Conservation (phyloP, 2,888 invertebrate genomes). For the Disparrhopalites patrizii region DNA sequence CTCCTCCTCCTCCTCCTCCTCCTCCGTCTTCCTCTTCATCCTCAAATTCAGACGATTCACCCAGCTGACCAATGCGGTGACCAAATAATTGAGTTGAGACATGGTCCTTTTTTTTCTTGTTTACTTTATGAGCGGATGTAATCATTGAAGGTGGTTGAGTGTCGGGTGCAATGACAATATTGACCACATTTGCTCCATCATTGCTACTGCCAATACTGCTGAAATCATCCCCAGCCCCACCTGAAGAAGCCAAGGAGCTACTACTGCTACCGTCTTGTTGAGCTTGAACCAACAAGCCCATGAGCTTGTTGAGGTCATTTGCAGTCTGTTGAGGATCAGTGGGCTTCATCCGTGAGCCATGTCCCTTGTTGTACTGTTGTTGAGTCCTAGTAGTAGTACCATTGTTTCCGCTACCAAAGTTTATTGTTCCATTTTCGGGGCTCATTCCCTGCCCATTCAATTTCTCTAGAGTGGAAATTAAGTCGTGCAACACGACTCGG, state of each 20-base stretch:
- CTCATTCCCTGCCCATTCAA: slow-evolving; percentile 28
- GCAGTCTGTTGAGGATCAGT: slow-evolving; percentile 47
- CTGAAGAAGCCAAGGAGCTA: not conserved
- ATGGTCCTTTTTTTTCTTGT: not conserved
- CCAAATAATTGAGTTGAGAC: not conserved
- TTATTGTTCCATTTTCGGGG: slow-evolving; percentile 24
- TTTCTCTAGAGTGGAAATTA: slow-evolving; percentile 40
- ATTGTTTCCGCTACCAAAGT: not conserved
- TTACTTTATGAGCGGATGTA: no score
- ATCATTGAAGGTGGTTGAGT: not conserved
- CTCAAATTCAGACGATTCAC: slow-evolving; percentile 5
- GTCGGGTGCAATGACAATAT: slow-evolving; percentile 46
- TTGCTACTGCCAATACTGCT: slow-evolving; percentile 21
- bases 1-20: no score
- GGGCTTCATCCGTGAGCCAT: slow-evolving; percentile 38
- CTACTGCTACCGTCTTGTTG: slow-evolving; percentile 15
- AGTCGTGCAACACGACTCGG: slow-evolving; percentile 44
- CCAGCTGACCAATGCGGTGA: slow-evolving; percentile 1
- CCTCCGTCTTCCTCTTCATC: no score
- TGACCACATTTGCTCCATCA: slow-evolving; percentile 44
- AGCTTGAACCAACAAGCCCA: slow-evolving; percentile 43
- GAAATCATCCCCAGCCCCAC: slow-evolving; percentile 14
- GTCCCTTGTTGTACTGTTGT: no score
- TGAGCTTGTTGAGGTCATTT: slow-evolving; percentile 46
- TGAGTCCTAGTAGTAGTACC: not conserved